Base-by-base conservation (phyloP, 2,888 invertebrate species). In the Lycaena phlaeas region DNA sequence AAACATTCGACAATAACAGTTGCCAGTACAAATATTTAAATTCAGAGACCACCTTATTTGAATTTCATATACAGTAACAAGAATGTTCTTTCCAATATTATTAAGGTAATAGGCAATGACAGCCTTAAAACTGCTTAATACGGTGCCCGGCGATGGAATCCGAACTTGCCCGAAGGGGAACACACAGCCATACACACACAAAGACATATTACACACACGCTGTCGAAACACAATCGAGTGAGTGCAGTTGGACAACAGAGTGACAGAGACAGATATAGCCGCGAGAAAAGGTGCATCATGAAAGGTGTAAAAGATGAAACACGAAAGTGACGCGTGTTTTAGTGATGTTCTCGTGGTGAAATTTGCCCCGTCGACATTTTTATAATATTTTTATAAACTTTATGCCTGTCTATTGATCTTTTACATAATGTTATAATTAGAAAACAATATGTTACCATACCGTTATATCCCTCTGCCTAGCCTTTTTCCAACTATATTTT, bases 261-360 rank as follows among this genome's bases (percentile, higher is more conserved):
- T 25, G 48, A 50, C 36, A 31, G 64, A 57, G 69, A 68, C 42
- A 45, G 60, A 40, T 27, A 50, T 48, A 56, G 52, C 46, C 52
- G 60, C 52, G 52, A 56, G 52, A 56, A 52, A 59, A 61, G 68
- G 69, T 72, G 73, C 76, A 73, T 72, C 71, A 63, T 64, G 64
- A 66, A 67, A 79, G 81, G 82, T 82, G 82, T 79, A 79, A 81
- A 61, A 79, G 79, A 79, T 77, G 78, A 72, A 75, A 71, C 77
- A 78, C 78, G 67, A 75, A 82, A 74, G 75, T 79, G 82, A 79
- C 74, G 75, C 69, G 64, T 52, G 56, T 46, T 65, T 61, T 72
- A 77, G 77, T 63, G 76, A 51, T 59, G 78, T 41, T 11, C 10
- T 39, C 40, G 41, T 25, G 30, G 17, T n/a, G n/a, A n/a, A n/a